Percentiles rank a stretch among this genome's conserved stretches.
phyloP scores from a whole-genome alignment of 2,888 invertebrate species.

The Lomographa bimaculata region DNA sequence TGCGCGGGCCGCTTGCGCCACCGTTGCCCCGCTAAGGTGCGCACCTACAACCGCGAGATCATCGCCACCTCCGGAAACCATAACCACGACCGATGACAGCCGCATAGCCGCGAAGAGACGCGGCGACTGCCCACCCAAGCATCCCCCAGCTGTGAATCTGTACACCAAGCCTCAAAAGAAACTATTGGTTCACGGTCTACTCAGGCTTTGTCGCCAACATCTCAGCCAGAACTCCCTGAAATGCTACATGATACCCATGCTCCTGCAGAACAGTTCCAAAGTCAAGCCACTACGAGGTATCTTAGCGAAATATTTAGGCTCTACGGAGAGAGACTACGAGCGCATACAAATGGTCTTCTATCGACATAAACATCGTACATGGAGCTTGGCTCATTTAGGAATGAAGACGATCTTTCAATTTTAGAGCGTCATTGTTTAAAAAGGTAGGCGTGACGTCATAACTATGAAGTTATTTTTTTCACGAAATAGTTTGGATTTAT shows the following conservation, averaged over 20 bases:
- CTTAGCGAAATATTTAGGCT: slow-evolving; percentile 48
- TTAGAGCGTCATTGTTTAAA: too few species aligned
- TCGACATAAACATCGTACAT: too few species aligned
- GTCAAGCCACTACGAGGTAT: slow-evolving; percentile 32
- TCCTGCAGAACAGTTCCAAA: background rate
- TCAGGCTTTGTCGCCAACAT: background rate
- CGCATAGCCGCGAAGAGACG: slow-evolving; percentile 7
- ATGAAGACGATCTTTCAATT: too few species aligned
- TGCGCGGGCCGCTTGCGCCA: slow-evolving; percentile 63
- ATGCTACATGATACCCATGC: background rate
- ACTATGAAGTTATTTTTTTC: too few species aligned
- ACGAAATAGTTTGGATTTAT: too few species aligned
- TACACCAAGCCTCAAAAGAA: background rate
- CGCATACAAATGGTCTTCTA: slow-evolving; percentile 6
- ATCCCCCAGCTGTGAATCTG: background rate
- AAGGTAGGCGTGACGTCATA: too few species aligned
- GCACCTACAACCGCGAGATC: slow-evolving; percentile 62
- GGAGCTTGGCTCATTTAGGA: too few species aligned
- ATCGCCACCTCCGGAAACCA: slow-evolving; percentile 59
- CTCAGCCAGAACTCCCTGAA: background rate
- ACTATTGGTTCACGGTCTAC: background rate
- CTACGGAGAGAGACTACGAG: slow-evolving; percentile 47
- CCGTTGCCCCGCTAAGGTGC: slow-evolving; percentile 61
- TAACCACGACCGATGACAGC: slow-evolving; percentile 48
- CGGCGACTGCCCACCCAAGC: slow-evolving; percentile 22